These are phyloP conservation scores for Homarus americanus DNA, from an alignment of 1,140 invertebrate genomes.

Conservation along the genomic window DNA sequence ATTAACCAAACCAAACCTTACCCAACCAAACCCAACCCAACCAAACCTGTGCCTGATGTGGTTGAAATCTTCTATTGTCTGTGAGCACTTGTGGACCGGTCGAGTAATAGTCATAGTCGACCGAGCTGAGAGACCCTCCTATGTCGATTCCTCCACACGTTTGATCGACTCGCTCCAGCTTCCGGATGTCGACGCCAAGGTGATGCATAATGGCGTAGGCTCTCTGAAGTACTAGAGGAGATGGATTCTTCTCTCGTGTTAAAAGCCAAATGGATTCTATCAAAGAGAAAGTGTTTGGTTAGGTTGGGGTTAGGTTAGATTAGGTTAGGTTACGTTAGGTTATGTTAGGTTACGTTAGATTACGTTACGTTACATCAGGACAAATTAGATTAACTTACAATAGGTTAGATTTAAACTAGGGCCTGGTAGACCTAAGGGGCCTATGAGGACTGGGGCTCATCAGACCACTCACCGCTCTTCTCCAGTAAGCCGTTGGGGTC, in stretches of 20 bases:
- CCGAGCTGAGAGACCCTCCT: neutral
- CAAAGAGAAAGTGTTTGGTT: neutral
- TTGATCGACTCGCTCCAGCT: constrained; percentile 74
- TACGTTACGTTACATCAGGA: too few species aligned
- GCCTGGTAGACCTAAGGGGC: too few species aligned
- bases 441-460: too few species aligned
- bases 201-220: constrained; percentile 74
- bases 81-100: neutral
- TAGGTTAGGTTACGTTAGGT: too few species aligned
- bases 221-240: constrained; percentile 66
- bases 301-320: too few species aligned
- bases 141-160: constrained; percentile 73
- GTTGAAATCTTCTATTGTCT: neutral
- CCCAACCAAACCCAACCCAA: too few species aligned
- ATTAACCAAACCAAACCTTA: too few species aligned
- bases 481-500: constrained; percentile 71
- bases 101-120: constrained; percentile 55
- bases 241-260: constrained; percentile 70
- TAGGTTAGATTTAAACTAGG: too few species aligned
- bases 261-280: constrained; percentile 72
- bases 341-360: too few species aligned
- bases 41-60: neutral
- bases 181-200: constrained; percentile 72
- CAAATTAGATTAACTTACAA: too few species aligned
- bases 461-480: constrained; percentile 60